Evolutionary conservation across 2,888 invertebrate genomes (phyloP).

Genomic region (Sthenelais limicola): DNA sequence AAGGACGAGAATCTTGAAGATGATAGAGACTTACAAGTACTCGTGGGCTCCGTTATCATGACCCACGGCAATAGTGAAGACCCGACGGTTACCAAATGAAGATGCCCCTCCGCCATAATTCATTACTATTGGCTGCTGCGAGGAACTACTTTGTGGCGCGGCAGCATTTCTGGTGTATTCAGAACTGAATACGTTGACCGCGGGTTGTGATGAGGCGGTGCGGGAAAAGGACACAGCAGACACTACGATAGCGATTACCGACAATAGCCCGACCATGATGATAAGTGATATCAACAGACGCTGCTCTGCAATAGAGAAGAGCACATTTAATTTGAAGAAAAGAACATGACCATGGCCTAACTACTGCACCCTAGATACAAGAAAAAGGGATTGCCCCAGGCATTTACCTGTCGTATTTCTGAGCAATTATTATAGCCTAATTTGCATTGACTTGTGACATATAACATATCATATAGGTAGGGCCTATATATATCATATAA

Average conservation of each 20-base stretch:
- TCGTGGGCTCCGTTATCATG: slow-evolving; percentile 15
- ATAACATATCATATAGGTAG: too few species aligned
- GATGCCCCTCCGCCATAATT: not conserved
- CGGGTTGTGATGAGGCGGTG: not conserved
- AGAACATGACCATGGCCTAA: too few species aligned
- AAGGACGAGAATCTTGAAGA: too few species aligned
- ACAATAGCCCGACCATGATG: slow-evolving; percentile 11
- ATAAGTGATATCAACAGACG: not conserved
- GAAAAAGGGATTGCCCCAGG: too few species aligned
- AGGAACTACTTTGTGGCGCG: not conserved
- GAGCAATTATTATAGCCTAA: too few species aligned
- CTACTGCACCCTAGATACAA: too few species aligned
- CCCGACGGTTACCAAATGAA: not conserved
- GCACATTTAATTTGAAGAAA: not conserved
- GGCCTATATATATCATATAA: too few species aligned
- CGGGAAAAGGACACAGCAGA: not conserved
- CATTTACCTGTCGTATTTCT: too few species aligned
- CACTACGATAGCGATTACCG: slow-evolving; percentile 2
- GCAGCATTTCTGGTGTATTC: slow-evolving; percentile 14
- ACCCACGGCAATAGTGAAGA: slow-evolving; percentile 9
- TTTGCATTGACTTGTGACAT: too few species aligned
- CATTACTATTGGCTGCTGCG: not conserved
- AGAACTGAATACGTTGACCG: slow-evolving; percentile 6
- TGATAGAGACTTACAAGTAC: slow-evolving; percentile 6
- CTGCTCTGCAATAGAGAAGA: not conserved